These are phyloP conservation scores for Forbesichthys agassizii DNA, from an alignment of 2,113 vertebrate species.

Conservation along the genomic window DNA sequence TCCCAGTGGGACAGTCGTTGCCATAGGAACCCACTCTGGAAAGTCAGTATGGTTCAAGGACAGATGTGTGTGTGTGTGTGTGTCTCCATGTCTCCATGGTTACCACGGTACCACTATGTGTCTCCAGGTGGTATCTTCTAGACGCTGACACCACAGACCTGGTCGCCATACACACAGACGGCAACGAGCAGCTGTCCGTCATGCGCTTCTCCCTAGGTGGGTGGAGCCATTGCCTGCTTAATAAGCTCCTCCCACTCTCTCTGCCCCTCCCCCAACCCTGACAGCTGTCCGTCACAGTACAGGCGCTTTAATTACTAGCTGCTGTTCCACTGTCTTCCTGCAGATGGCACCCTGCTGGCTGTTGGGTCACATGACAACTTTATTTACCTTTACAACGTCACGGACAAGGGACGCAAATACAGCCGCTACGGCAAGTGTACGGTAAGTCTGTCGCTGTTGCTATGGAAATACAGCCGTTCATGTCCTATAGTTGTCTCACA, in stretches of 20 bases:
- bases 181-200: conserved; percentile 95
- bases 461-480: not conserved
- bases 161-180: conserved; percentile 96
- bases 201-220: conserved; percentile 94
- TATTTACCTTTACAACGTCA: conserved; percentile 95
- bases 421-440: conserved; percentile 94
- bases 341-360: conserved; percentile 92
- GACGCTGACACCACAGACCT: conserved; percentile 94
- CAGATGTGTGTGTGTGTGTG: not conserved
- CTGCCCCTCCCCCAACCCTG: too few species aligned
- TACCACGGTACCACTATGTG: not conserved
- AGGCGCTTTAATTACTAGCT: not conserved
- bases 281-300: too few species aligned
- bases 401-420: conserved; percentile 94
- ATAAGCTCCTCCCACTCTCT: too few species aligned
- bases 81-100: not conserved
- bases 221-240: conserved; percentile 41
- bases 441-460: conserved; percentile 76
- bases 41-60: conserved; percentile 78
- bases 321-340: conserved; percentile 21
- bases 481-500: not conserved
- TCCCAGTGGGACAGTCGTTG: conserved; percentile 92
- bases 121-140: conserved; percentile 92
- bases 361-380: conserved; percentile 99
- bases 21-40: conserved; percentile 96